Evolutionary conservation across 2,888 invertebrate genomes (phyloP).

Genomic region (Scaptomyza parva): DNA sequence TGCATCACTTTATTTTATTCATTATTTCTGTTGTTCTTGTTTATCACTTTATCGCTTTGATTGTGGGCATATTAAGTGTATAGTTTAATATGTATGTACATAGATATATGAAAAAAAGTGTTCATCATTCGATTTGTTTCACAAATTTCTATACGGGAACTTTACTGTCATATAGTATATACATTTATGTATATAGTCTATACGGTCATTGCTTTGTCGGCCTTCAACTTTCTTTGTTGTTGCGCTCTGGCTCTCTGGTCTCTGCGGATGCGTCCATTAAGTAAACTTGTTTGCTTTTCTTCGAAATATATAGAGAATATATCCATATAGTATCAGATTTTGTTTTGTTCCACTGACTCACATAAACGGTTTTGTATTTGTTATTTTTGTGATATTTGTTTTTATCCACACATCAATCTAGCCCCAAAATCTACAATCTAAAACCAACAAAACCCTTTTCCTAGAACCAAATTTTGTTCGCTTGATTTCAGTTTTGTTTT

Average conservation of each 20-base stretch:
- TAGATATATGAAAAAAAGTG: constrained; percentile 11
- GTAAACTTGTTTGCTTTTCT: constrained; percentile 76
- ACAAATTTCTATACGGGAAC: constrained; percentile 33
- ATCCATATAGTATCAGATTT: constrained; percentile 9
- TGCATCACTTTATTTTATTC: constrained; percentile 58
- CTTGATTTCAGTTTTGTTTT: constrained; percentile 11
- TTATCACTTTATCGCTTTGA: constrained; percentile 27
- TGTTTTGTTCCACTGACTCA: constrained; percentile 31
- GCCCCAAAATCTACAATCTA: not conserved
- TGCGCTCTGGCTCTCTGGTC: constrained; percentile 41
- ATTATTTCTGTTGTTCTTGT: constrained; percentile 23
- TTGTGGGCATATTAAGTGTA: constrained; percentile 36
- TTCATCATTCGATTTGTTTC: constrained; percentile 43
- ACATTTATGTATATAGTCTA: constrained; percentile 55
- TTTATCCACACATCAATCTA: not conserved
- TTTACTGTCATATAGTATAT: constrained; percentile 11
- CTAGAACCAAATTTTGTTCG: constrained; percentile 18
- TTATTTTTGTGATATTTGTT: constrained; percentile 5
- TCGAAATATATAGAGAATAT: constrained; percentile 46
- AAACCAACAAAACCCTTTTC: constrained; percentile 27
- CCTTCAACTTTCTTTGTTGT: constrained; percentile 80
- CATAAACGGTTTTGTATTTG: not conserved
- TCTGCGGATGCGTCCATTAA: constrained; percentile 70
- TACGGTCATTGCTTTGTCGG: constrained; percentile 74
- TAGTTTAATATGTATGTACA: constrained; percentile 30